Percentiles rank a stretch among this genome's conserved stretches.
These are phyloP conservation scores for Odontocerum albicorne DNA, from an alignment of 2,888 invertebrate species.

Conservation along the genomic window DNA sequence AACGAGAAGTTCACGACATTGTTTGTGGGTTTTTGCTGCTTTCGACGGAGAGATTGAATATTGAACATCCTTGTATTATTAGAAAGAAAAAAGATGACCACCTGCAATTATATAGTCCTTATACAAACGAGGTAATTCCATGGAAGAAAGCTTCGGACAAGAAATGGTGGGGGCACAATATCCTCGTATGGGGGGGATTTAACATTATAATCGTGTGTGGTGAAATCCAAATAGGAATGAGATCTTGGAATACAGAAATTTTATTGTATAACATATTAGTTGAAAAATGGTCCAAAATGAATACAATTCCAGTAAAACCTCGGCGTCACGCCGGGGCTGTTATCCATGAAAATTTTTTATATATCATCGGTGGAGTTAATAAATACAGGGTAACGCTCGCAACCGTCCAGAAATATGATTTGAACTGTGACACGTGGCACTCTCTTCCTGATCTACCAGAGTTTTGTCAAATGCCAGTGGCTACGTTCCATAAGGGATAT, in stretches of 20 bases:
- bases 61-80: constrained; percentile 25
- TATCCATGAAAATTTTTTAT: constrained; percentile 24
- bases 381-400: constrained; percentile 21
- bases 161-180: constrained; percentile 30
- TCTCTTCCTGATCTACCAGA: constrained; percentile 30
- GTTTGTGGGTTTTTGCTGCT: constrained; percentile 13
- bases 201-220: constrained; percentile 28
- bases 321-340: constrained; percentile 26
- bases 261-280: constrained; percentile 23
- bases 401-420: constrained; percentile 21
- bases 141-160: constrained; percentile 14
- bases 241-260: constrained; percentile 31
- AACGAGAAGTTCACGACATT: constrained; percentile 18
- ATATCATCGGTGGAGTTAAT: constrained; percentile 32
- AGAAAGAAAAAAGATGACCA: constrained; percentile 11
- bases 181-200: constrained; percentile 28
- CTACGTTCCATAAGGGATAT: constrained; percentile 29
- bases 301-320: constrained; percentile 4
- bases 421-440: constrained; percentile 25
- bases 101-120: constrained; percentile 12
- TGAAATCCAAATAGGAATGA: constrained; percentile 20
- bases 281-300: constrained; percentile 25
- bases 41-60: constrained; percentile 15
- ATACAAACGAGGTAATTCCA: constrained; percentile 14
- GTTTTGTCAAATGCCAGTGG: constrained; percentile 24